Evolutionary conservation across 2,113 vertebrate species (phyloP).

Genomic region (Numida meleagris): DNA sequence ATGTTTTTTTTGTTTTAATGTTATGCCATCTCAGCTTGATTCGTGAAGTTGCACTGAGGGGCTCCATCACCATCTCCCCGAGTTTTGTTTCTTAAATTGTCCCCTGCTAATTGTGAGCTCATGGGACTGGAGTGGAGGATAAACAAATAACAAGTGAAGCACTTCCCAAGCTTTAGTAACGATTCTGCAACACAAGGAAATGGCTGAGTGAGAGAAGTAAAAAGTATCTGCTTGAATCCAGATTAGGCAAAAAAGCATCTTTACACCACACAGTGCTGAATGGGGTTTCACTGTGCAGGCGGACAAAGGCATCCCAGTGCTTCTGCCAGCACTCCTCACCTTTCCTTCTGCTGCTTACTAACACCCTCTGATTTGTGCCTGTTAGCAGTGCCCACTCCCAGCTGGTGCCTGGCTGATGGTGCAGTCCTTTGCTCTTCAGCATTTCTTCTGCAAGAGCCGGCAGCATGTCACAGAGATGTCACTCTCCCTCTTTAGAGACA

Average conservation of each 20-base stretch:
- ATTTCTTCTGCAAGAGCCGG: constrained; percentile 14
- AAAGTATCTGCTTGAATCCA: not conserved
- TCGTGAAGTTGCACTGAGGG: not conserved
- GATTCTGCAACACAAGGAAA: not conserved
- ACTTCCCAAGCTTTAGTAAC: not conserved
- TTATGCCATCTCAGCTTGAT: not conserved
- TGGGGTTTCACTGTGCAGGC: not conserved
- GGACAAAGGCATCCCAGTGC: not conserved
- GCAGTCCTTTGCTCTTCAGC: constrained; percentile 23
- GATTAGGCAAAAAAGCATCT: not conserved
- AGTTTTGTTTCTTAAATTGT: constrained; percentile 16
- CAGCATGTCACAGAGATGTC: constrained; percentile 27
- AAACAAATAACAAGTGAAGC: constrained; percentile 14
- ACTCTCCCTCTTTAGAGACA: constrained; percentile 28
- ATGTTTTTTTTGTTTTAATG: not conserved
- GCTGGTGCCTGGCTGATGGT: not conserved
- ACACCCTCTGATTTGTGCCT: not conserved
- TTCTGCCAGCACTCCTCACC: not conserved
- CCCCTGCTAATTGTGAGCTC: constrained; percentile 11
- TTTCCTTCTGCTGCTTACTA: not conserved
- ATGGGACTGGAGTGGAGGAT: not conserved
- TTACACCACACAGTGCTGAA: not conserved
- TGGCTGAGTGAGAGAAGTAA: not conserved
- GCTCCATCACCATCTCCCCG: not conserved
- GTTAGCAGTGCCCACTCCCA: not conserved